Evolutionary conservation across 2,113 vertebrate genomes (phyloP).

Genomic region (Lethenteron reissneri): DNA sequence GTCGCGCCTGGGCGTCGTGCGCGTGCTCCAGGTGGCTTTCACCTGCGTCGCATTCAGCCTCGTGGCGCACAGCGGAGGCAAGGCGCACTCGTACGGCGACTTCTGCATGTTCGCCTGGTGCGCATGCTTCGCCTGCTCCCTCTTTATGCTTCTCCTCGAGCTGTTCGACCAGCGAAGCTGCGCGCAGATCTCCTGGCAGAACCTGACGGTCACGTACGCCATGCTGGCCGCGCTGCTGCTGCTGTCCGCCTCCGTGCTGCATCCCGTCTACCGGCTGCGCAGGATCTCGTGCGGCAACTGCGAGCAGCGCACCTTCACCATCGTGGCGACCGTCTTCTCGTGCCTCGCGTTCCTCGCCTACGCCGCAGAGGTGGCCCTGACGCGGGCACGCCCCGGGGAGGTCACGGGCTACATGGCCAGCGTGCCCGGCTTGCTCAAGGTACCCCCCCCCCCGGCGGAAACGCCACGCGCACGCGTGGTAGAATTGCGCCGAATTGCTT

Average conservation of each 20-base stretch:
- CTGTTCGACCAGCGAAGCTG: slow-evolving; percentile 32
- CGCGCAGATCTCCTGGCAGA: slow-evolving; percentile 51
- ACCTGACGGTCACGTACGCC: slow-evolving; percentile 57
- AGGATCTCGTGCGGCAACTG: neutral
- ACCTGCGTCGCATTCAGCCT: slow-evolving; percentile 55
- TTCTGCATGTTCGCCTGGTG: slow-evolving; percentile 68
- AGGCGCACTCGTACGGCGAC: slow-evolving; percentile 20
- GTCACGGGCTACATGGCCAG: slow-evolving; percentile 67
- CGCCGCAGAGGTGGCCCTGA: slow-evolving; percentile 41
- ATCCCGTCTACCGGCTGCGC: slow-evolving; percentile 36
- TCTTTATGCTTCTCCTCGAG: slow-evolving; percentile 46
- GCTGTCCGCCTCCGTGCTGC: slow-evolving; percentile 55
- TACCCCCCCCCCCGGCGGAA: neutral
- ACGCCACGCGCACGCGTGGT: no score
- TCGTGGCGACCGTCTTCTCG: slow-evolving; percentile 40
- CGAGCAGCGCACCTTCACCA: slow-evolving; percentile 21
- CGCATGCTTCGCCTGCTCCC: slow-evolving; percentile 43
- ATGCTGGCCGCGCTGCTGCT: slow-evolving; percentile 53
- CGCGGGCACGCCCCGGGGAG: slow-evolving; percentile 41
- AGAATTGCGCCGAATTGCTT: no score
- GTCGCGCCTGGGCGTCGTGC: slow-evolving; percentile 36
- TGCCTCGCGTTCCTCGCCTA: slow-evolving; percentile 45
- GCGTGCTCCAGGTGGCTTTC: slow-evolving; percentile 33
- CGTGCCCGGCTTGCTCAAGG: slow-evolving; percentile 49
- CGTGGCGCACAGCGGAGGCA: slow-evolving; percentile 23